A percentile compares a stretch with the other conserved stretches of the same genome.
These are phyloP conservation scores for Anolis apletophallus DNA, from an alignment of 2,797 vertebrate genomes.

Conservation along the genomic window DNA sequence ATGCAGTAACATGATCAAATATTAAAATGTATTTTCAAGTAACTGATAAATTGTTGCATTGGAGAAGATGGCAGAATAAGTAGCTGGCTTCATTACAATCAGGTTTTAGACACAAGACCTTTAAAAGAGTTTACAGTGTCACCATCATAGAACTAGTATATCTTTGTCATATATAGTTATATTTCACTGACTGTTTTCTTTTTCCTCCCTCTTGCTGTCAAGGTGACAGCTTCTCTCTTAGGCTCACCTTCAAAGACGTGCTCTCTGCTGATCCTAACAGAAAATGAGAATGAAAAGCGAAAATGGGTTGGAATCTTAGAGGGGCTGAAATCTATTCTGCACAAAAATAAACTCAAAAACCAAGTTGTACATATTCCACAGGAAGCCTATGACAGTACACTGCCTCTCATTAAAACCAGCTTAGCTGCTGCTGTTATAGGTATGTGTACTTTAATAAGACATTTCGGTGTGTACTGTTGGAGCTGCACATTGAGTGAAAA, in stretches of 20 bases:
- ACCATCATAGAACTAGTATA: not conserved
- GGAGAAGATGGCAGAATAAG: not conserved
- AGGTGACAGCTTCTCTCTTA: conserved; percentile 93
- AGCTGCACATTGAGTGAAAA: conserved; percentile 32
- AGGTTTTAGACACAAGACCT: not conserved
- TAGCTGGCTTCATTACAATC: not conserved
- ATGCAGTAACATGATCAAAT: not conserved
- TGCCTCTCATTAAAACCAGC: conserved; percentile 92
- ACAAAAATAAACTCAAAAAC: conserved; percentile 90
- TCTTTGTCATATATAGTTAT: not conserved
- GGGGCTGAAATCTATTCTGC: conserved; percentile 90
- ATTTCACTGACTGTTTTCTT: conserved; percentile 44
- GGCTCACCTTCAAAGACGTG: conserved; percentile 86
- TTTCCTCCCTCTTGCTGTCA: conserved; percentile 59
- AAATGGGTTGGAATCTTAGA: conserved; percentile 97
- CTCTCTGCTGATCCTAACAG: conserved; percentile 92
- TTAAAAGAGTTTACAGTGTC: not conserved
- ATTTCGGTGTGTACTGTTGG: not conserved
- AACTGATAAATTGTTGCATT: not conserved
- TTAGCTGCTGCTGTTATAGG: conserved; percentile 90
- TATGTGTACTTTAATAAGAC: conserved; percentile 66
- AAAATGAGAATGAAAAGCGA: conserved; percentile 93
- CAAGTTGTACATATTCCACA: conserved; percentile 88
- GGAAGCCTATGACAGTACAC: conserved; percentile 93
- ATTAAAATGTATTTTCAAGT: not conserved